Base-by-base conservation (phyloP, 1,140 invertebrate species). In the Hycleus cichorii region DNA sequence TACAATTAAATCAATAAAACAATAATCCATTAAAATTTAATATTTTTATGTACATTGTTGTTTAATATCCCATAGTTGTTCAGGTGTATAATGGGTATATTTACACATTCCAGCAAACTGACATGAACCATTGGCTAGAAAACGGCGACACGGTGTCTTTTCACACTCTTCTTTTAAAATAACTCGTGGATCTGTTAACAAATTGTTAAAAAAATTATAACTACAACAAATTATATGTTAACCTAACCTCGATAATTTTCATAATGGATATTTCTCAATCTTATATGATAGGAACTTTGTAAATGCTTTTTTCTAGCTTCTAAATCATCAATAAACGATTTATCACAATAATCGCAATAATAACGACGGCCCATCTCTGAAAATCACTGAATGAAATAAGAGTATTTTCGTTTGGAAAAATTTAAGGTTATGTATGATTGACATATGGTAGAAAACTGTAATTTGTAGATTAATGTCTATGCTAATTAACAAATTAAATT, bases 291-390 rank as follows among this genome's bases (percentile, higher is more conserved):
- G 2, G 81, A 69, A 64, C 83, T 83, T 40, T 77, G 78, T n/a
- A 83, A 72, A 65, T 87, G 85, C 57, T 83, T 86, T 66, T 79
- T 83, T 40, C 85, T 75, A 0, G 81, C 77, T 12, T 81, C 77
- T 1, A 78, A 66, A 58, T 79, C 77, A 49, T 84, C 80, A 32
- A 84, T 81, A 67, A 87, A 85, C 0, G 78, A 78, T 75, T 85
- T 83, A 49, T 86, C 78, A 60, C 85, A 87, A 67, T 85, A 87
- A 74, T 85, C 83, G 64, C 85, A 87, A 63, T 82, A 80, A 71
- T 87, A 86, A 63, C 77, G 75, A 62, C 80, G 81, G 3, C 83
- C 81, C 83, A 85, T 85, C 61, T 49, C 58, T 47, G 4, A 32
- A 5, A 32, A 32, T 32, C 7, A 32, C 4, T 32, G 7, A 32